These are phyloP conservation scores for Indicator maculatus DNA, from an alignment of 2,113 vertebrate species.

Conservation along the genomic window DNA sequence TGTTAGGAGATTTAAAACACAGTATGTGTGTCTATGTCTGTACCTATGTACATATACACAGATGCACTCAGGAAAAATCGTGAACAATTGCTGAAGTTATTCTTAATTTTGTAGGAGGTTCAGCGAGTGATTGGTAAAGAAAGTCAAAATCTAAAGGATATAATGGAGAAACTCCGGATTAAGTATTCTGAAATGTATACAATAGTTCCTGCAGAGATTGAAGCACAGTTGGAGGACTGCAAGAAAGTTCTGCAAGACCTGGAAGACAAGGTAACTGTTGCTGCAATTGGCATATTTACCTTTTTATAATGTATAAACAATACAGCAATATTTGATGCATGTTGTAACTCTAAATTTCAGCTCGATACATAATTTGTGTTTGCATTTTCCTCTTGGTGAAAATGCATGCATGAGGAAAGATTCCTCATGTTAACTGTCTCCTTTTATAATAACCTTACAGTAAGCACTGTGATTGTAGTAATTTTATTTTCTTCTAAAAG, in stretches of 20 bases:
- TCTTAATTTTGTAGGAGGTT: conserved; percentile 79
- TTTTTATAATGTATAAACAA: not conserved
- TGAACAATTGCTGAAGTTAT: conserved; percentile 4
- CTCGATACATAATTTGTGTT: not conserved
- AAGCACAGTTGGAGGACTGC: conserved; percentile 80
- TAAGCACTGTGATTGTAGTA: not conserved
- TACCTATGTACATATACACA: too few species aligned
- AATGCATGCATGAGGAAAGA: not conserved
- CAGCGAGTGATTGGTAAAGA: conserved; percentile 78
- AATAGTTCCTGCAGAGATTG: conserved; percentile 82
- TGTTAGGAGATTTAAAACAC: not conserved
- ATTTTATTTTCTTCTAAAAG: not conserved
- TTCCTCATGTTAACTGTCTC: not conserved
- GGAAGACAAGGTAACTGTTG: conserved; percentile 85
- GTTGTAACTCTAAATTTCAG: not conserved
- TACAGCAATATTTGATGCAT: not conserved
- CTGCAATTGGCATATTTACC: not conserved
- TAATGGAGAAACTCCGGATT: conserved; percentile 83
- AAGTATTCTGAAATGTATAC: conserved; percentile 84
- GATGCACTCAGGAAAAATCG: not conserved
- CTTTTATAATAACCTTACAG: not conserved
- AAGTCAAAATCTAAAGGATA: conserved; percentile 78
- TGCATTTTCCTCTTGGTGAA: not conserved
- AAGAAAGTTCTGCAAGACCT: conserved; percentile 77
- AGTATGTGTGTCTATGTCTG: rapidly evolving